Evolutionary conservation across 2,797 vertebrate species (phyloP).

Genomic region (Cottoperca gobio): DNA sequence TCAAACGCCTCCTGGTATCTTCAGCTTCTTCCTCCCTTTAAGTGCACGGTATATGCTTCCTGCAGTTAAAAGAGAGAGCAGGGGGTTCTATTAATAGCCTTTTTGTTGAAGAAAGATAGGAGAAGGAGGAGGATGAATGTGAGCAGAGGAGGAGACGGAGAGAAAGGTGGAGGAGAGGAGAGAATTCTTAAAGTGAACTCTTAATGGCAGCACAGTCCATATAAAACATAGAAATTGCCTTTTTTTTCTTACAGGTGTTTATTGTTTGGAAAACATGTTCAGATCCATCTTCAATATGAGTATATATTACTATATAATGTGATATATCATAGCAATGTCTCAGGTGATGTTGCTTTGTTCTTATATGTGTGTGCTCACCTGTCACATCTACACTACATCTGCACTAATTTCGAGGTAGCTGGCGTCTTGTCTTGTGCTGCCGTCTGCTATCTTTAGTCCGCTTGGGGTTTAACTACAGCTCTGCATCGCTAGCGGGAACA

Average conservation of each 20-base stretch:
- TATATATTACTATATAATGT: too few species aligned
- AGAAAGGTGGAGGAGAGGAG: conserved; percentile 48
- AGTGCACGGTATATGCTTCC: conserved; percentile 74
- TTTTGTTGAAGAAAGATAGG: conserved; percentile 71
- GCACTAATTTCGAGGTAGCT: background rate
- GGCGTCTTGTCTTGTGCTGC: conserved; percentile 22
- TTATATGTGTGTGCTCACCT: conserved; percentile 11
- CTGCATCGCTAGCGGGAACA: conserved; percentile 55
- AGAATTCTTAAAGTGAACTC: conserved; percentile 38
- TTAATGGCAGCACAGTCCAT: conserved; percentile 14
- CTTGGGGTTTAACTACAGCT: conserved; percentile 60
- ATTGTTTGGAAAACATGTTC: background rate
- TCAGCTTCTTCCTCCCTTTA: conserved; percentile 70
- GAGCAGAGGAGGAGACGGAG: conserved; percentile 57
- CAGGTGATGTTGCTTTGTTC: background rate
- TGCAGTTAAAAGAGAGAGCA: conserved; percentile 71
- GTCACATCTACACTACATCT: conserved; percentile 32
- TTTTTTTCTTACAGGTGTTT: background rate
- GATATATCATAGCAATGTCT: background rate
- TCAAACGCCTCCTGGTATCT: conserved; percentile 75
- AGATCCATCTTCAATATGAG: too few species aligned
- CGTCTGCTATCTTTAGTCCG: conserved; percentile 56
- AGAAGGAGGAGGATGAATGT: conserved; percentile 48
- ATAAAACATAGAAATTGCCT: too few species aligned
- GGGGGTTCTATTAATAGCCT: conserved; percentile 80